A percentile compares a stretch with the other conserved stretches of the same genome.
These are phyloP conservation scores for Drosophila subpulchrella DNA, from an alignment of 1,140 invertebrate species.

Conservation along the genomic window DNA sequence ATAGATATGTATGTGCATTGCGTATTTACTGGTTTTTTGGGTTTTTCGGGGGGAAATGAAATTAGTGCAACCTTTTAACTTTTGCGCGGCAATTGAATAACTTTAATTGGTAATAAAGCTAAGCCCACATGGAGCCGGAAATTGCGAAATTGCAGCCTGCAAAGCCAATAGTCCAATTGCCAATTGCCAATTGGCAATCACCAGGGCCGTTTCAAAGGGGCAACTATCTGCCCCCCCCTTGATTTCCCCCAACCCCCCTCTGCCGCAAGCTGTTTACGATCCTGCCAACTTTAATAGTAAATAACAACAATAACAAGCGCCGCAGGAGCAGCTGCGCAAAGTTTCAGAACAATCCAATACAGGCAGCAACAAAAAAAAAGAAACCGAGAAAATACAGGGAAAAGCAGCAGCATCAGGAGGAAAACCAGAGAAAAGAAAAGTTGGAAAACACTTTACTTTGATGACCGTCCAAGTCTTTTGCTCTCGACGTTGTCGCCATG, in stretches of 20 bases:
- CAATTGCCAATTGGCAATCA: slow-evolving; percentile 18
- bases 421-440: slow-evolving; percentile 46
- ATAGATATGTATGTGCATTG: slow-evolving; percentile 47
- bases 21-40: slow-evolving; percentile 15
- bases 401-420: slow-evolving; percentile 20
- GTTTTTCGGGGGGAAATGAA: slow-evolving; percentile 39
- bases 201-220: slow-evolving; percentile 44
- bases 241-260: slow-evolving; percentile 24
- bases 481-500: slow-evolving; percentile 58
- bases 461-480: slow-evolving; percentile 48
- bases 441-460: slow-evolving; percentile 67
- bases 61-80: slow-evolving; percentile 71
- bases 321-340: slow-evolving; percentile 67
- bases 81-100: slow-evolving; percentile 74
- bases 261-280: slow-evolving; percentile 68
- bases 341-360: slow-evolving; percentile 30
- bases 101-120: slow-evolving; percentile 76
- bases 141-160: slow-evolving; percentile 50
- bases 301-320: slow-evolving; percentile 77
- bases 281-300: slow-evolving; percentile 74
- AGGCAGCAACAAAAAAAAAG: neutral
- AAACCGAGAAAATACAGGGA: slow-evolving; percentile 9
- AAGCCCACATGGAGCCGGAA: slow-evolving; percentile 51
- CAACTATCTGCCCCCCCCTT: slow-evolving; percentile 5
- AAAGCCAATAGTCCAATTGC: slow-evolving; percentile 52